Percentiles rank a stretch among this genome's conserved stretches.
phyloP scores from a whole-genome alignment of 2,797 vertebrate genomes.

The Gallinago stenura region DNA sequence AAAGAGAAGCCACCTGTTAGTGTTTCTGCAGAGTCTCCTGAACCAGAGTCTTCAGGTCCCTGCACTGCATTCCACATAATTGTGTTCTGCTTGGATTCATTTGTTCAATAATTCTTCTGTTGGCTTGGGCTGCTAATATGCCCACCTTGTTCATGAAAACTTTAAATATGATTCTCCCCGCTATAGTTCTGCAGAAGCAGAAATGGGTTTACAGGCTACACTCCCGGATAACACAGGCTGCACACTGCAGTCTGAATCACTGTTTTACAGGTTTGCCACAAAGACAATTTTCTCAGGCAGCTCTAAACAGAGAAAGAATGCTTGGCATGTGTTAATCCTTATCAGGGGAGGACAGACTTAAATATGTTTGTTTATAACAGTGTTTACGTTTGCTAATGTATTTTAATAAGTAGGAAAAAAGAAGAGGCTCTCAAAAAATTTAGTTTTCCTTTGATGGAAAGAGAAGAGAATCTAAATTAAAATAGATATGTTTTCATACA shows the following conservation, averaged over 20 bases:
- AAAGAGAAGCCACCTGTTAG: neutral
- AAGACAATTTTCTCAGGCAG: neutral
- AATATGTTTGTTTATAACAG: neutral
- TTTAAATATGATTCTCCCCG: neutral
- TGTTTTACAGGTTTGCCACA: neutral
- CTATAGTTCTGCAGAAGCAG: neutral
- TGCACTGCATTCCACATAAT: neutral
- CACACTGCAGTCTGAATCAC: neutral
- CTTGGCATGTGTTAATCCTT: conserved; percentile 17
- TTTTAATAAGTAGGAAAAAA: conserved; percentile 23
- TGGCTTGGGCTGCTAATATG: neutral
- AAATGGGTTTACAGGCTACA: neutral
- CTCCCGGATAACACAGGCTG: neutral
- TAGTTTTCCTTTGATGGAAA: neutral
- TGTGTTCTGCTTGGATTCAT: neutral
- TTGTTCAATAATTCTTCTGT: neutral
- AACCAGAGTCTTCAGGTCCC: neutral
- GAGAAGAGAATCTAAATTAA: conserved; percentile 28
- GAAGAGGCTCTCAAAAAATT: neutral
- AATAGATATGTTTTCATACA: neutral
- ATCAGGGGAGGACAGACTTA: conserved; percentile 24
- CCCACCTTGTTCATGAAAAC: neutral
- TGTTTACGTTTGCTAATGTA: neutral
- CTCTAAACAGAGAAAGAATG: neutral
- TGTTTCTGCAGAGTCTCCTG: neutral